These are phyloP conservation scores for Aricia artaxerxes DNA, from an alignment of 2,888 invertebrate genomes.

Conservation along the genomic window DNA sequence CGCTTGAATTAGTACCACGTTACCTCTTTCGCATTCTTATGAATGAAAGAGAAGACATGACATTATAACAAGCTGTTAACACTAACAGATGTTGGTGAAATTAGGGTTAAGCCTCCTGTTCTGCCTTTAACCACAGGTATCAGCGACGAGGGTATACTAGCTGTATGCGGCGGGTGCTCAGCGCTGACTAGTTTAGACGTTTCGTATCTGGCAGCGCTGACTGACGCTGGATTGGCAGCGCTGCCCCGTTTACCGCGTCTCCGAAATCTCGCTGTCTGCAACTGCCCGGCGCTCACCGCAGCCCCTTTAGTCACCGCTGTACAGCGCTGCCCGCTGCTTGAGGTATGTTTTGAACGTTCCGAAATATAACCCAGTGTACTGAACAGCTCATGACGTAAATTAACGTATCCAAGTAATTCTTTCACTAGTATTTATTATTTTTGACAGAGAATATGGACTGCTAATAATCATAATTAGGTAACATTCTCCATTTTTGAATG, in stretches of 20 bases:
- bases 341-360: slow-evolving; percentile 43
- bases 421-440: no score
- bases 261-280: slow-evolving; percentile 47
- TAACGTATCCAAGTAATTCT: no score
- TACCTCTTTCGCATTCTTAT: no score
- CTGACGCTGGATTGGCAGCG: slow-evolving; percentile 52
- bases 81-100: no score
- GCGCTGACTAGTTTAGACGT: slow-evolving; percentile 56
- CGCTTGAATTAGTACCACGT: no score
- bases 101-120: neutral
- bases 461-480: slow-evolving; percentile 41
- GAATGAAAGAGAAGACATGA: no score
- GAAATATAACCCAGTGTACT: no score
- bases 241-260: slow-evolving; percentile 50
- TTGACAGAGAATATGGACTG: no score
- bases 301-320: slow-evolving; percentile 52
- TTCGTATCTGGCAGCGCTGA: slow-evolving; percentile 62
- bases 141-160: slow-evolving; percentile 59
- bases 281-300: slow-evolving; percentile 54
- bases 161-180: slow-evolving; percentile 55
- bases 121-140: slow-evolving; percentile 51
- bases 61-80: no score
- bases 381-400: no score
- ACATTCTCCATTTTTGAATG: no score
- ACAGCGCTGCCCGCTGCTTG: slow-evolving; percentile 51